phyloP scores from a whole-genome alignment of 1,140 invertebrate genomes.

The Varroa destructor region DNA sequence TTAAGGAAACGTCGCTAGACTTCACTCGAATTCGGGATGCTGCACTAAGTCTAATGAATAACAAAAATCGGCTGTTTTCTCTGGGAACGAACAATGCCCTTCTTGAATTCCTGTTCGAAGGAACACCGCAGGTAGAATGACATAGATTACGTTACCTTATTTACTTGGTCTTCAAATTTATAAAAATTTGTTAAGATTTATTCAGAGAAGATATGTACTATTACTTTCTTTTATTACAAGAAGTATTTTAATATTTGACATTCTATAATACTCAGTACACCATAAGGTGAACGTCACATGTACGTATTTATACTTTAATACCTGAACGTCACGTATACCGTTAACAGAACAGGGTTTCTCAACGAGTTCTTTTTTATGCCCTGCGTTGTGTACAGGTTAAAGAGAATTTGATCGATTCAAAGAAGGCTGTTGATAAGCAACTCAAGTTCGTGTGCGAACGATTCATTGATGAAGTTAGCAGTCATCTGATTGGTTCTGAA shows the following conservation, averaged over 20 bases:
- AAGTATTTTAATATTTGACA: not conserved
- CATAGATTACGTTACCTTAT: not conserved
- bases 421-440: constrained; percentile 82
- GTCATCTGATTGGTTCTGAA: not conserved
- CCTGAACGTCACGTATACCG: too few relatives aligned
- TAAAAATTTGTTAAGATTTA: constrained; percentile 8
- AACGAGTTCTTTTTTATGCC: constrained; percentile 43
- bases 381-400: constrained; percentile 73
- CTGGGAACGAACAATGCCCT: constrained; percentile 77
- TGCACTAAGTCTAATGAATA: constrained; percentile 70
- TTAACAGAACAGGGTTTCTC: too few relatives aligned
- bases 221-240: constrained; percentile 27
- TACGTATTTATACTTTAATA: too few relatives aligned
- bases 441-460: constrained; percentile 78
- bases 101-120: constrained; percentile 63
- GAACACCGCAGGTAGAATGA: constrained; percentile 31
- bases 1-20: constrained; percentile 79
- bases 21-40: constrained; percentile 56
- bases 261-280: too few relatives aligned
- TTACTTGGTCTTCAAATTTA: not conserved
- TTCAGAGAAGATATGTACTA: constrained; percentile 11
- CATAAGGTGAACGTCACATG: too few relatives aligned
- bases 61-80: constrained; percentile 68
- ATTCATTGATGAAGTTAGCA: constrained; percentile 60
- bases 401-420: constrained; percentile 78